Conservation (phyloP, 2,113 vertebrate genomes). For the Patagioenas fasciata region DNA sequence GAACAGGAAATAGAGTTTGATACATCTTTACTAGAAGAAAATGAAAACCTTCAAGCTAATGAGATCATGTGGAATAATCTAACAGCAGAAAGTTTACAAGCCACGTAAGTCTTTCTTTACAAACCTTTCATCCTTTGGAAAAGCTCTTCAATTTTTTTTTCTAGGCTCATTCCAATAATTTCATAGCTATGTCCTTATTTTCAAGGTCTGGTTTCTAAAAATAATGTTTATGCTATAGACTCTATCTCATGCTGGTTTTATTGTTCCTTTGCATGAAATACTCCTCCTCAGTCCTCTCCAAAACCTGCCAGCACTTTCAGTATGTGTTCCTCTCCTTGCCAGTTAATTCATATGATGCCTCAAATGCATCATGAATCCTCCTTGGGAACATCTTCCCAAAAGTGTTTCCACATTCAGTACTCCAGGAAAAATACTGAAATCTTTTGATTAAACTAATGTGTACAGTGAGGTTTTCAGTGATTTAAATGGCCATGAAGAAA, state of each 20-base stretch:
- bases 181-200: not conserved
- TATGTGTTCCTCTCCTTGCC: not conserved
- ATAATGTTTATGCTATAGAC: accelerated
- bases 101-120: constrained; percentile 82
- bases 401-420: not conserved
- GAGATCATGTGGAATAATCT: constrained; percentile 98
- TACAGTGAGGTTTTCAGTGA: not conserved
- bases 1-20: constrained; percentile 91
- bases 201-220: not conserved
- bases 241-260: not conserved
- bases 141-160: not conserved
- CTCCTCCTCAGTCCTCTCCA: not conserved
- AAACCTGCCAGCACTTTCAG: not conserved
- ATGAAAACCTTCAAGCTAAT: constrained; percentile 91
- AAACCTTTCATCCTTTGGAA: not conserved
- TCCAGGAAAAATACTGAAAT: not conserved
- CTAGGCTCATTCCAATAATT: not conserved
- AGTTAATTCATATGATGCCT: not conserved
- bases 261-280: not conserved
- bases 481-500: not conserved
- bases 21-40: constrained; percentile 87
- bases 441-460: not conserved
- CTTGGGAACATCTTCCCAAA: not conserved
- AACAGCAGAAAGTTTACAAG: constrained; percentile 91
- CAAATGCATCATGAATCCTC: not conserved